A percentile compares a stretch with the other conserved stretches of the same genome.
phyloP scores from a whole-genome alignment of 1,140 invertebrate species.

The Drosophila oshimai region DNA sequence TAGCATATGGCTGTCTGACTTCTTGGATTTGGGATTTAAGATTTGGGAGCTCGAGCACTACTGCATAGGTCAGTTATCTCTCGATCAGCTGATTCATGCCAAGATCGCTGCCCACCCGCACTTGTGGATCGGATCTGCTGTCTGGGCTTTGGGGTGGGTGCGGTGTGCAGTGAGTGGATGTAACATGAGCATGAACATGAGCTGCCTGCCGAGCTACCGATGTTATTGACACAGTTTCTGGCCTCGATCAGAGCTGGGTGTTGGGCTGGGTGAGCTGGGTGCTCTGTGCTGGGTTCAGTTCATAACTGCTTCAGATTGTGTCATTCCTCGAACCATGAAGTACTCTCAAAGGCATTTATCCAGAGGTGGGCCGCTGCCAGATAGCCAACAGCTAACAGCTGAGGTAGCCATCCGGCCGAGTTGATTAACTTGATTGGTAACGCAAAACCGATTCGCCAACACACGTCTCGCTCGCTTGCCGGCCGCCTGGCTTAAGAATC shows the following conservation, averaged over 20 bases:
- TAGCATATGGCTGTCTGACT: constrained; percentile 58
- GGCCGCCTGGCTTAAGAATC: constrained; percentile 52
- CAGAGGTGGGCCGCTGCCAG: constrained; percentile 57
- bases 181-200: constrained; percentile 53
- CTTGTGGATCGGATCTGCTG: constrained; percentile 10
- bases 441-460: constrained; percentile 77
- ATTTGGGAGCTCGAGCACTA: background rate
- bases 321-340: constrained; percentile 55
- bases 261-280: too few relatives aligned
- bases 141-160: constrained; percentile 25
- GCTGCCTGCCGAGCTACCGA: constrained; percentile 39
- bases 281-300: constrained; percentile 10
- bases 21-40: constrained; percentile 26
- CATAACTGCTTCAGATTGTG: constrained; percentile 33
- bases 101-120: constrained; percentile 58
- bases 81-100: constrained; percentile 59
- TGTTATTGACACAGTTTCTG: constrained; percentile 77
- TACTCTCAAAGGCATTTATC: constrained; percentile 66
- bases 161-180: constrained; percentile 52
- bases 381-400: constrained; percentile 31
- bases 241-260: constrained; percentile 35
- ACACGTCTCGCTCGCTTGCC: constrained; percentile 39
- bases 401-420: constrained; percentile 68
- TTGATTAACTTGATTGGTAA: constrained; percentile 81
- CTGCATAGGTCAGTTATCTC: constrained; percentile 73